Conservation (phyloP, 2,113 vertebrate species). For the Rhagologus leucostigma region DNA sequence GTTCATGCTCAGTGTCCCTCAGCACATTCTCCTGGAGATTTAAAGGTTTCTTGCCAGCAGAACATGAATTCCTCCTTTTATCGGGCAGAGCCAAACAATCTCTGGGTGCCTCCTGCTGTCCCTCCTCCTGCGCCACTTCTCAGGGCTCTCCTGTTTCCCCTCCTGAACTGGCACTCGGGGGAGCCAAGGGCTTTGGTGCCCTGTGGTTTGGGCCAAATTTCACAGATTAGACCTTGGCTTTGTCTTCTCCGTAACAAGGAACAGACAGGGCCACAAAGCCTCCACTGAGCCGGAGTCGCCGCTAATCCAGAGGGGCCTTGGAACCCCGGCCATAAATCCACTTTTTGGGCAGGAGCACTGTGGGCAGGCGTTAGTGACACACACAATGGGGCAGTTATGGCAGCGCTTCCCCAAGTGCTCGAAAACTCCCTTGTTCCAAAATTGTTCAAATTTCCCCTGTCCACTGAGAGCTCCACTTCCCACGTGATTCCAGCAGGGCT, state of each 20-base stretch:
- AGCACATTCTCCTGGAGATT: constrained; percentile 51
- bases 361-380: background rate
- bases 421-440: background rate
- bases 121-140: background rate
- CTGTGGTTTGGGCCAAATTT: constrained; percentile 36
- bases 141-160: constrained; percentile 47
- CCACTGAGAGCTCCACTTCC: background rate
- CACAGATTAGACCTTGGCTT: constrained; percentile 46
- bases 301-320: background rate
- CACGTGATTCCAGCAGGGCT: rapidly evolving
- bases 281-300: background rate
- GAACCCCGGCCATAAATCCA: background rate
- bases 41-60: constrained; percentile 37
- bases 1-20: background rate
- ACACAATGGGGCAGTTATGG: constrained; percentile 9
- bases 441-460: background rate
- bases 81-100: constrained; percentile 17
- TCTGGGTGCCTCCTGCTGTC: background rate
- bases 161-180: background rate
- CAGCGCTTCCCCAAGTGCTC: background rate
- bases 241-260: background rate
- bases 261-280: constrained; percentile 12
- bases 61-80: constrained; percentile 52
- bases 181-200: background rate
- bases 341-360: background rate